Conservation (phyloP, 2,113 vertebrate genomes). For the Sinocyclocheilus rhinocerous region DNA sequence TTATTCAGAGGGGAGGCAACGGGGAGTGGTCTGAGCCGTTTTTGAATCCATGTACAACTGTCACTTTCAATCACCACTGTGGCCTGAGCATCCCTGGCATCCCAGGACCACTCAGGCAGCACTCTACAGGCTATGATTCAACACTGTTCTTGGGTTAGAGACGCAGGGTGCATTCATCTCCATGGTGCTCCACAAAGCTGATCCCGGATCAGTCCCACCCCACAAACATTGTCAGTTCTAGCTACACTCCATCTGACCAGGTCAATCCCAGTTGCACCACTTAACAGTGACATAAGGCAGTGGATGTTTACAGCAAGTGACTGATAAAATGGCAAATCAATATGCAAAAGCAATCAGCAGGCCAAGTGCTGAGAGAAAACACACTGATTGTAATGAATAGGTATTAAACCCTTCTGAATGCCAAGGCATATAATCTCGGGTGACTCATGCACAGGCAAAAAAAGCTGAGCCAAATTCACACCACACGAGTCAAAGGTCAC, state of each 20-base stretch:
- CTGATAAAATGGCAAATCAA: slow-evolving; percentile 41
- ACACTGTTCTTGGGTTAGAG: slow-evolving; percentile 11
- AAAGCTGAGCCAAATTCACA: slow-evolving; percentile 33
- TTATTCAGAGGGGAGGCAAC: slow-evolving; percentile 47
- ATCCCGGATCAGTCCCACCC: not conserved
- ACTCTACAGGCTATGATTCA: not conserved
- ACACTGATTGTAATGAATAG: slow-evolving; percentile 57
- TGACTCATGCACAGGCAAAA: slow-evolving; percentile 54
- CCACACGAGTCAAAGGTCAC: slow-evolving; percentile 54
- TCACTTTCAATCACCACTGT: slow-evolving; percentile 49
- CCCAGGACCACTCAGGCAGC: slow-evolving; percentile 33
- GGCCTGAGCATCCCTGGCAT: slow-evolving; percentile 46
- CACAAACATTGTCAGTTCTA: not conserved
- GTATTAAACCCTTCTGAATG: slow-evolving; percentile 57
- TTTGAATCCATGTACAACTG: slow-evolving; percentile 50
- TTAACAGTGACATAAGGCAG: not conserved
- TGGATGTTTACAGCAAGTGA: not conserved
- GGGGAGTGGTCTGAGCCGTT: slow-evolving; percentile 50
- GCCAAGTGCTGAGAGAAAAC: slow-evolving; percentile 53
- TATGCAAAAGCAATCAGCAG: slow-evolving; percentile 57
- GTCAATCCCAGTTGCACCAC: slow-evolving; percentile 16
- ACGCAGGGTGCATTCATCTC: not conserved
- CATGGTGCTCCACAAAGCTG: not conserved
- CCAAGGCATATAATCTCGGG: slow-evolving; percentile 49
- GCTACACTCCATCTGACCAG: not conserved